Conservation (phyloP, 64 coral and sea anemone genomes). For the Stylophora pistillata region DNA sequence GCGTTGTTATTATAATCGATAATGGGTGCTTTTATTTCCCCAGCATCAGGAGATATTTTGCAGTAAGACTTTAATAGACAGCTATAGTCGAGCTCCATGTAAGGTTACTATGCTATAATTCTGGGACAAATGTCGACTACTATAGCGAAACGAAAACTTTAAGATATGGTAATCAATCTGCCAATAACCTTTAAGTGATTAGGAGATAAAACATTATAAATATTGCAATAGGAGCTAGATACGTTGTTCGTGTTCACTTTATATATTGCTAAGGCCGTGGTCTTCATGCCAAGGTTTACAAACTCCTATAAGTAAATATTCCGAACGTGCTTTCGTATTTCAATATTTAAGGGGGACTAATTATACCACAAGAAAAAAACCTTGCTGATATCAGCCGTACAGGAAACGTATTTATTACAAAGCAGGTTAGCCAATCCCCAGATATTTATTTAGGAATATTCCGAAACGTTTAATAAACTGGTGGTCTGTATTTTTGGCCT, state of each 20-base stretch:
- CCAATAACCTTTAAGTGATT: background rate
- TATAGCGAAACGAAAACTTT: background rate
- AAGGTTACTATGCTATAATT: background rate
- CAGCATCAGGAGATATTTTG: constrained; percentile 22
- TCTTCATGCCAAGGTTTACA: background rate
- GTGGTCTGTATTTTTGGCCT: background rate
- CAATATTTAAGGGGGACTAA: background rate
- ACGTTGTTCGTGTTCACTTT: background rate
- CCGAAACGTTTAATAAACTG: constrained; percentile 31
- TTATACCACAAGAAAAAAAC: background rate
- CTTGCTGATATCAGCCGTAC: background rate
- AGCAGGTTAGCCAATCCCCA: background rate
- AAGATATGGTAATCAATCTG: background rate
- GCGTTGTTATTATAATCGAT: constrained; percentile 27
- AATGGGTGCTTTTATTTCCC: constrained; percentile 30
- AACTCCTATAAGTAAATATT: background rate
- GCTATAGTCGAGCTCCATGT: background rate
- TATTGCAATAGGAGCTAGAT: background rate
- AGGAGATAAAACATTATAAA: background rate
- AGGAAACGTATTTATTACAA: constrained; percentile 16
- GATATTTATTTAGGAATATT: constrained; percentile 2
- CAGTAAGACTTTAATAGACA: constrained; percentile 5
- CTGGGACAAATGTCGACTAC: background rate
- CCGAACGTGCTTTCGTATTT: background rate
- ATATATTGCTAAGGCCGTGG: too few relatives aligned